Evolutionary conservation across 1,140 invertebrate genomes (phyloP), one percentile per base, ranked within the genome.

Genomic region (Temnothorax curvispinosus): DNA sequence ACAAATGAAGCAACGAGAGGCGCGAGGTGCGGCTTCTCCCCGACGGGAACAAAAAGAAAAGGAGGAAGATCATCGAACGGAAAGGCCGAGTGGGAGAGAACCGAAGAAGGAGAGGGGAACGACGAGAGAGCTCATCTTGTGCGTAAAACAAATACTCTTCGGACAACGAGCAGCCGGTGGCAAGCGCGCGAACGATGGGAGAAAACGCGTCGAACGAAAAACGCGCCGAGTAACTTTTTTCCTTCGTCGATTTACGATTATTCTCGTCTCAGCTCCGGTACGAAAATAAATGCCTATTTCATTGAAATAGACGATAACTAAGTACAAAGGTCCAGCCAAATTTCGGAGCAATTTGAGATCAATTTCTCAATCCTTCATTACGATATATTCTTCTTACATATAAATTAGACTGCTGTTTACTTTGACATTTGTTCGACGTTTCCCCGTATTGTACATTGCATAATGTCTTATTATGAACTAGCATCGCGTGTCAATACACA

Each of bases 1-100:
- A 94, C 90, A 93, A 94, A 94, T 93, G 90, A 93, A 94, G 92
- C 92, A 93, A 90, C 90, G 92, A 90, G 88, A 92, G 91, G 91
- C 85, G 89, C 86, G 92, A 92, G 88, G 87, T 81, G 89, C 86
- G 88, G 90, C 88, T 90, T 91, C 91, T 87, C 82, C 84, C 69
- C 35, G 84, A 38, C 38, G 52, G 35, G 64, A 54, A 41, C 56
- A 76, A 78, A 69, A 80, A 32, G 64, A 87, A 77, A 64, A 65
- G 67, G 81, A 82, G 18, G 47, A 89, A 72, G 67, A 67, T 38
- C 21, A 75, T 81, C 62, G 74, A 77, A 50, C 18, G 9, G 32
- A 54, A 54, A 13, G 65, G 65, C 13, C 32, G 54, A 71, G 82
- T 67, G 56, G 47, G 52, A 35, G 60, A 58, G 60, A 64, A 85